Evolutionary conservation across 2,888 invertebrate genomes (phyloP).

Genomic region (Chymomyza amoena): DNA sequence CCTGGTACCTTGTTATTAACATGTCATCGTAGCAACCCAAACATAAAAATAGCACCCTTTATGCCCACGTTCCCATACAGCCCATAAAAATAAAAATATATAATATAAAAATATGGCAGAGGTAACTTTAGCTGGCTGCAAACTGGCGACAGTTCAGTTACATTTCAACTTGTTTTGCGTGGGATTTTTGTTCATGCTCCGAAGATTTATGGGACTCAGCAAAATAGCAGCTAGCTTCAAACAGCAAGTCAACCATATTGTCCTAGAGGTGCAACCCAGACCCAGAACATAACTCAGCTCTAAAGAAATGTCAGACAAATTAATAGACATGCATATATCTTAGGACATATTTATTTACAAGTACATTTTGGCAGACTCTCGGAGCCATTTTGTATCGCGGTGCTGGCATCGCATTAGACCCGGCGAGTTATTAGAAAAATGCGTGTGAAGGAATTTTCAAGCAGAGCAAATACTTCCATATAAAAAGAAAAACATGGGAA

Average conservation of each 20-base stretch:
- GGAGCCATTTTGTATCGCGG: slow-evolving; percentile 31
- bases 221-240: background rate
- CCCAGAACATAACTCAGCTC: background rate
- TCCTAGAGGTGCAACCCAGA: background rate
- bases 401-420: slow-evolving; percentile 30
- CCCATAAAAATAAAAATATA: background rate
- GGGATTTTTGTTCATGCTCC: background rate
- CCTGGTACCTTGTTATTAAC: too few species aligned
- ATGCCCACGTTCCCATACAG: background rate
- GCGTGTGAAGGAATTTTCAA: slow-evolving; percentile 19
- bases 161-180: background rate
- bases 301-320: slow-evolving; percentile 25
- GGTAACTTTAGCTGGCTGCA: background rate
- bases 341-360: background rate
- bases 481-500: slow-evolving; percentile 19
- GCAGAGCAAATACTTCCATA: slow-evolving; percentile 7
- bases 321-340: slow-evolving; percentile 24
- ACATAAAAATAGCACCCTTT: background rate
- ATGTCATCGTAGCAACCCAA: too few species aligned
- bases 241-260: background rate
- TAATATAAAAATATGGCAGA: background rate
- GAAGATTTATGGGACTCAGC: background rate
- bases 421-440: slow-evolving; percentile 49
- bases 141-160: slow-evolving; percentile 2
- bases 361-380: background rate